phyloP scores from a whole-genome alignment of 2,888 invertebrate genomes.

The Drosophila tripunctata region DNA sequence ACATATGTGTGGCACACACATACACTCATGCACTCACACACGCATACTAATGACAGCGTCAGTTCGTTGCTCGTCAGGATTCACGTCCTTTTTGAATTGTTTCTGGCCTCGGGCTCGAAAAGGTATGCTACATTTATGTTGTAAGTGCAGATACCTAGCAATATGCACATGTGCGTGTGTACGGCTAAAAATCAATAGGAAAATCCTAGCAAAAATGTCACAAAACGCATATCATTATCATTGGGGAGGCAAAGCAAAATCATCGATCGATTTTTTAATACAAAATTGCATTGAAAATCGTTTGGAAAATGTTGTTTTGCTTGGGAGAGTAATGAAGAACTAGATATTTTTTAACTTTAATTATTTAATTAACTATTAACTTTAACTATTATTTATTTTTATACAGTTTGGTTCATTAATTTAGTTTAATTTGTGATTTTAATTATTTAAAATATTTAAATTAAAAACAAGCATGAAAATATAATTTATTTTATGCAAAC shows the following conservation, averaged over 20 bases:
- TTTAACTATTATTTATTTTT: too few relatives aligned
- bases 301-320: background rate
- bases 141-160: background rate
- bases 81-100: constrained; percentile 13
- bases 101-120: constrained; percentile 40
- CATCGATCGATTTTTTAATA: constrained; percentile 27
- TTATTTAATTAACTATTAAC: too few relatives aligned
- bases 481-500: too few relatives aligned
- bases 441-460: too few relatives aligned
- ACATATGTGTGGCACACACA: constrained; percentile 6
- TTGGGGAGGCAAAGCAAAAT: constrained; percentile 8
- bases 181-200: constrained; percentile 45
- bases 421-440: too few relatives aligned
- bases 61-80: background rate
- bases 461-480: too few relatives aligned
- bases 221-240: constrained; percentile 42
- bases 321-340: too few relatives aligned
- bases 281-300: constrained; percentile 3
- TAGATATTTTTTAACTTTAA: too few relatives aligned
- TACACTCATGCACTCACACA: background rate
- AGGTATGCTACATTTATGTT: constrained; percentile 63
- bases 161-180: background rate
- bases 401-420: too few relatives aligned
- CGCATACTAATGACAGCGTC: background rate
- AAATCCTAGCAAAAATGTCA: constrained; percentile 34